These are phyloP conservation scores for Corydoras maculifer DNA, from an alignment of 2,113 vertebrate genomes.

Conservation along the genomic window DNA sequence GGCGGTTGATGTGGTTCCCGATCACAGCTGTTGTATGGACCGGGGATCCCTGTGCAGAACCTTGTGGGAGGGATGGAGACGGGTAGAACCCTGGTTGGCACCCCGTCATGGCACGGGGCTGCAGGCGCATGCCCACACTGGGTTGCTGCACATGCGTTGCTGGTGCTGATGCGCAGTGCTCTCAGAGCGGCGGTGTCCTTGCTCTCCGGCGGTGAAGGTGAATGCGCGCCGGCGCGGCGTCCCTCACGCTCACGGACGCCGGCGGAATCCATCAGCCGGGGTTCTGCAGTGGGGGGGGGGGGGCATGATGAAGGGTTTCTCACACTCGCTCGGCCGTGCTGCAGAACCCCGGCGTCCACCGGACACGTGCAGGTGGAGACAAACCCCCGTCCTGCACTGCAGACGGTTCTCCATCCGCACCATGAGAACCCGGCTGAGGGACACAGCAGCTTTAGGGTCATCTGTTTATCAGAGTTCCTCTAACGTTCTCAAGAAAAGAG, in stretches of 20 bases:
- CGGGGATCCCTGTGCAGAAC: too few species aligned
- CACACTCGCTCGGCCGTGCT: not conserved
- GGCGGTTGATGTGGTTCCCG: too few species aligned
- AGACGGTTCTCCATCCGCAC: not conserved
- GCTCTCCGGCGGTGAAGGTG: not conserved
- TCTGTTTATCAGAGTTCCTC: too few species aligned
- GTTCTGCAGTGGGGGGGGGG: not conserved
- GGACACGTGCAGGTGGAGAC: not conserved
- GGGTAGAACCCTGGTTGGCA: too few species aligned
- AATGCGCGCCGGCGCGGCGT: not conserved
- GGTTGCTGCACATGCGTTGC: not conserved
- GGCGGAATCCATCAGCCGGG: not conserved
- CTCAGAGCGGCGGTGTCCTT: not conserved
- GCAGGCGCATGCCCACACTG: not conserved
- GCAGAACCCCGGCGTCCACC: not conserved
- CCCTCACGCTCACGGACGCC: too few species aligned
- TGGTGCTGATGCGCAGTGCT: not conserved
- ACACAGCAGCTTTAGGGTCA: too few species aligned
- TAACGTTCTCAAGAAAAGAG: too few species aligned
- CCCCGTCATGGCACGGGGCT: not conserved
- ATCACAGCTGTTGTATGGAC: too few species aligned
- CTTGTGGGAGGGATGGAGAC: too few species aligned
- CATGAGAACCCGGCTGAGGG: too few species aligned
- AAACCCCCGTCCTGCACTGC: not conserved
- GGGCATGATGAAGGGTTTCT: not conserved